Evolutionary conservation across 2,888 invertebrate genomes (phyloP), one percentile per base, ranked within the genome.

Genomic region (Pterostichus niger): DNA sequence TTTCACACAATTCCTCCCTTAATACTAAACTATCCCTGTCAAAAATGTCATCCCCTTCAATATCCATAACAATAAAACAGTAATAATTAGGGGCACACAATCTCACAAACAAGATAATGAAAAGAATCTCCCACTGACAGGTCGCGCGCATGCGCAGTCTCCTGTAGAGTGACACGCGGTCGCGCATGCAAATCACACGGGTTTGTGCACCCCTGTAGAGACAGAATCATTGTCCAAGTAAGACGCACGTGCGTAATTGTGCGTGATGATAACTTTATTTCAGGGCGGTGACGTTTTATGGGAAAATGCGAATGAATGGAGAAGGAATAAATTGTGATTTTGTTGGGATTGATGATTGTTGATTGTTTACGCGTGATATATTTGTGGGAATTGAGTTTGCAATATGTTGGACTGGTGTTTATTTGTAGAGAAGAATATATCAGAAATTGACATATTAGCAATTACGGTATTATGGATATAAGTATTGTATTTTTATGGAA

Each of bases 251-350:
- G 56, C 2, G 15, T 56, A 13, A 56, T 56, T 56, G 56, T 56
- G 15, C 56, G 56, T 56, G 56, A 56, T 56, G 56, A 56, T 56
- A 17, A 56, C 17, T 56, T 56, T 56, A 56, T 56, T 56, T 56
- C 13, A 17, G 56, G 56, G 56, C 56, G 56, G 56, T 52, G 52
- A 13, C 52, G 13, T 10, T 52, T 52, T 52, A 52, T 52, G 52
- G 52, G 52, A 52, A 52, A 52, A 13, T 52, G 40, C 40, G 40
- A n/a, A 40, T 40, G 40, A 40, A 40, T 40, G 9, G 5, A 6
- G 40, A 24, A 3, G 6, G 40, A 40, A 40, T 40, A 40, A 40
- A 6, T 40, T 40, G 40, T 40, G 40, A 40, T 40, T 40, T 24
- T 24, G 24, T 24, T 24, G 3, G 24, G 1, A 24, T 3, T 24